phyloP scores from a whole-genome alignment of 2,113 vertebrate species.

The Butastur rufipennis region DNA sequence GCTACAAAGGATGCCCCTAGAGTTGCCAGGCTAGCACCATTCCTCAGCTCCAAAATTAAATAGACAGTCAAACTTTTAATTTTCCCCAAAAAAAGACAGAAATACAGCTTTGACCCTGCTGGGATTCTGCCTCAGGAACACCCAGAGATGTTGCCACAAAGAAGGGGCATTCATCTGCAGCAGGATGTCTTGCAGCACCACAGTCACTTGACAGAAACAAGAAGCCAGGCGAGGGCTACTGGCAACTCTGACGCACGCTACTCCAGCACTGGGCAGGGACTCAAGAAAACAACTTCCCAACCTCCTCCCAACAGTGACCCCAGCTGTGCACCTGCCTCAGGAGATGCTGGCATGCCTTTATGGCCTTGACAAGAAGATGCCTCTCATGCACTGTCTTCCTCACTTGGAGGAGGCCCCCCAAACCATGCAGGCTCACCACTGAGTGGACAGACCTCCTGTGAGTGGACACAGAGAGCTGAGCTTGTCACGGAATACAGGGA shows the following conservation, averaged over 20 bases:
- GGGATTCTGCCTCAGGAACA: not conserved
- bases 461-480: not conserved
- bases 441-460: not conserved
- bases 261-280: not conserved
- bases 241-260: not conserved
- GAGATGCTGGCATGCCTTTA: not conserved
- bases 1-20: constrained; percentile 29
- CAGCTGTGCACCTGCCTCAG: not conserved
- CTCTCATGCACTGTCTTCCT: not conserved
- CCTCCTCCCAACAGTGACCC: not conserved
- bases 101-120: not conserved
- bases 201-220: not conserved
- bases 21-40: constrained; percentile 8
- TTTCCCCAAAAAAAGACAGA: not conserved
- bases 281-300: not conserved
- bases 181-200: not conserved
- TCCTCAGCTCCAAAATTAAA: constrained; percentile 8
- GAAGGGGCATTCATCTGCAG: not conserved
- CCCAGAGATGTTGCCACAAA: not conserved
- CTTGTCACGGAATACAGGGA: not conserved
- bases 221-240: not conserved
- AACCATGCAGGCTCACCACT: not conserved
- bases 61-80: not conserved
- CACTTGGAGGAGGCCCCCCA: not conserved
- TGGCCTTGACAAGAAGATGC: not conserved